Evolutionary conservation across 2,888 invertebrate species (phyloP), one percentile per base, ranked within the genome.

Genomic region (Oscheius myriophilus): DNA sequence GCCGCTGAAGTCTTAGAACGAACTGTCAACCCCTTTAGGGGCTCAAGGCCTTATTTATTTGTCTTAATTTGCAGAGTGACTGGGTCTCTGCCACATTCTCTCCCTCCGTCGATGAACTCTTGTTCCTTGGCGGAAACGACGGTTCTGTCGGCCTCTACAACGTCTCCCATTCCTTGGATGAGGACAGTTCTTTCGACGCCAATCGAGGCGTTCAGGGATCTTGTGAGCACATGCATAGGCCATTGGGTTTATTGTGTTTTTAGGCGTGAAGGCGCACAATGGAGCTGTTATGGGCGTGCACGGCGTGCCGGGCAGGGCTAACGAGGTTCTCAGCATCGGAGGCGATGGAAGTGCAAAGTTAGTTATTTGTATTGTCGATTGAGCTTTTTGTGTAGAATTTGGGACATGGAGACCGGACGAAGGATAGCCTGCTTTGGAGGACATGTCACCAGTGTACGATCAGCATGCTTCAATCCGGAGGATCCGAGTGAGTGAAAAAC

Each of bases 311-410:
- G 52, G 52, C 16, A 25, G 41, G 25, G 39, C 25, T 14, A 63
- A 63, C 42, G 52, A 63, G 2, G 11, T 63, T 18, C 26, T 63
- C 4, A 63, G 53, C 41, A 54, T 63, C 51, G 63, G 63, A 23
- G 63, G 63, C 11, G 63, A 63, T 53, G 52, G 53, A 18, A 61
- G 49, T 12, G 61, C 61, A 12, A 61, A 61, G 61, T 61, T 45
- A 3, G 58, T 21, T 21, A 2, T 23, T 6, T 23, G 26, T 23
- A 23, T 14, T 26, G 6, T 11, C 14, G 33, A 16, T 39, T 54
- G 1, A 16, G 11, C 14, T 21, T 0, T n/a, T 21, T n/a, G 23
- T 54, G 2, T 23, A 63, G 63, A 54, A n/a, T 63, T 18, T 63
- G 49, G 18, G 63, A 63, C 41, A 53, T 63, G 63, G 53, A 41